Evolutionary conservation across 2,113 vertebrate species (phyloP).

Genomic region (Piprites chloris): DNA sequence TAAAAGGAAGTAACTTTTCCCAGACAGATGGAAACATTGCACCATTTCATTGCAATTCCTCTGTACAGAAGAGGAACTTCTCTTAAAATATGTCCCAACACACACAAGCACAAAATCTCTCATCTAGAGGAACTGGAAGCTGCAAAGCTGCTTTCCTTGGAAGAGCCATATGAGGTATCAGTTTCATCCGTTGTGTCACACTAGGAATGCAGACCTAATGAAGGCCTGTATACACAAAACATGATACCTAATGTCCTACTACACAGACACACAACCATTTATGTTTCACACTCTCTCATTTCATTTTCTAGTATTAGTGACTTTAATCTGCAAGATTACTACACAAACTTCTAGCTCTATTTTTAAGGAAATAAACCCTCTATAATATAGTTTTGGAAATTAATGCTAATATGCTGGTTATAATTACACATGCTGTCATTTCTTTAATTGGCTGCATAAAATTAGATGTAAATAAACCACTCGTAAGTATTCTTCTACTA

Average conservation of each 20-base stretch:
- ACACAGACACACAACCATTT: neutral
- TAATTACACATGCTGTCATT: neutral
- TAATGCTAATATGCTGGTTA: neutral
- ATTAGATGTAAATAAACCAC: neutral
- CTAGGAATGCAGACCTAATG: neutral
- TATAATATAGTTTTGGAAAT: neutral
- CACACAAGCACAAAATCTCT: neutral
- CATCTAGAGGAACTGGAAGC: neutral
- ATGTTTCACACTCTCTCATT: neutral
- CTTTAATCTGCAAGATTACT: neutral
- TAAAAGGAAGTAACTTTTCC: neutral
- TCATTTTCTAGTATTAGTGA: neutral
- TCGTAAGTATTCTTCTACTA: neutral
- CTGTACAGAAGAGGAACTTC: neutral
- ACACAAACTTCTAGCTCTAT: neutral
- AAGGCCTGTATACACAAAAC: neutral
- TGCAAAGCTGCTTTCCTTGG: neutral
- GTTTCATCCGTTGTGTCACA: neutral
- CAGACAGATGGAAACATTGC: neutral
- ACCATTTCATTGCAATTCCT: neutral
- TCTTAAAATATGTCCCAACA: neutral
- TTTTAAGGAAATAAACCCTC: neutral
- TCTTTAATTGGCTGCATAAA: neutral
- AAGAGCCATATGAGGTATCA: neutral
- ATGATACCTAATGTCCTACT: neutral